phyloP scores from a whole-genome alignment of 1,140 invertebrate genomes.

The Drosophila subpulchrella region DNA sequence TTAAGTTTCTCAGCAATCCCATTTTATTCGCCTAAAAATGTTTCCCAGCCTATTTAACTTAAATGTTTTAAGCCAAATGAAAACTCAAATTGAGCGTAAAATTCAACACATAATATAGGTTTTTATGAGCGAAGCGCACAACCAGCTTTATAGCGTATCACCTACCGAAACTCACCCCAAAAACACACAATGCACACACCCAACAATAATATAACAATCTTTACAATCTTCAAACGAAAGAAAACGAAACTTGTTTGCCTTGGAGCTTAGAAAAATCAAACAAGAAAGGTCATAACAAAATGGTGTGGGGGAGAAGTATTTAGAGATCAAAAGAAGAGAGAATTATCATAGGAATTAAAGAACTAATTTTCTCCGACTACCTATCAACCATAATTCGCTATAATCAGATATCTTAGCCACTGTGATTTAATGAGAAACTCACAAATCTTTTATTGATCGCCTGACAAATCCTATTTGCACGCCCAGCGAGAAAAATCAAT shows the following conservation, averaged over 20 bases:
- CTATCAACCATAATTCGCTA: constrained; percentile 37
- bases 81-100: constrained; percentile 59
- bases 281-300: constrained; percentile 30
- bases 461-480: constrained; percentile 81
- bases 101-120: constrained; percentile 73
- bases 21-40: not conserved
- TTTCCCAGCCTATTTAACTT: not conserved
- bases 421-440: constrained; percentile 48
- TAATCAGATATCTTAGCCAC: constrained; percentile 44
- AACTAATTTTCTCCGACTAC: constrained; percentile 20
- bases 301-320: not conserved
- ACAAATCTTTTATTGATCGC: constrained; percentile 33
- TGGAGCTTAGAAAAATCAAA: constrained; percentile 66
- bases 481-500: constrained; percentile 71
- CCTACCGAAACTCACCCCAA: constrained; percentile 28
- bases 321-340: constrained; percentile 9
- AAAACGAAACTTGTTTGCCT: constrained; percentile 69
- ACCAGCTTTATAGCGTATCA: constrained; percentile 54
- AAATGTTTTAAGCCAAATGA: constrained; percentile 11
- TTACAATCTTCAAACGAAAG: constrained; percentile 34
- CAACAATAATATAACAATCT: constrained; percentile 41
- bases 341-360: not conserved
- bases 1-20: not conserved
- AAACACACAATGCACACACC: constrained; percentile 11
- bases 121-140: constrained; percentile 52